Evolutionary conservation across 64 coral and sea anemone species (phyloP), one percentile per base, ranked within the genome.

Genomic region (Montipora capricornis): DNA sequence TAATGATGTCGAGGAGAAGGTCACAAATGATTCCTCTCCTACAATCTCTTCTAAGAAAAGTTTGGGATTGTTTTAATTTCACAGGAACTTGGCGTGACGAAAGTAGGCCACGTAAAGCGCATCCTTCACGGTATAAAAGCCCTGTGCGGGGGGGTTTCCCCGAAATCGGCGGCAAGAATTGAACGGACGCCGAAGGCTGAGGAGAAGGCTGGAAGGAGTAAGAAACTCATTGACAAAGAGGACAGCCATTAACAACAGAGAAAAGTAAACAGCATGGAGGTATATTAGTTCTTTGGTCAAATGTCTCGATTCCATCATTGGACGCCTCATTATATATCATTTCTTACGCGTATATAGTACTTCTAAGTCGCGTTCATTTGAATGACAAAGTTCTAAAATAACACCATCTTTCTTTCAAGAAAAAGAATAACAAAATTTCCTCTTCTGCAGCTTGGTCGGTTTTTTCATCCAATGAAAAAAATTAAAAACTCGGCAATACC

Each of bases 21-120:
- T 64, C 61, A 16, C 61, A 64, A 17, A 17, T 46, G 0, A 0
- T 0, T 7, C 44, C 44, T 16, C 5, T 16, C 1, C 49, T 64
- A 19, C 71, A 44, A 5, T 29, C 49, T 71, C 1, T 13, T 74
- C 73, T 71, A 2, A 87, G 73, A 37, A 37, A 37, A 37, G 19
- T 45, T 1, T 5, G 50, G 1, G 19, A 20, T 48, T 90, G 15
- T 4, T 19, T 74, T 90, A 19, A 14, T 50, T 90, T 86, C 14
- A 13, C 20, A 98, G 97, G 88, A 95, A 12, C 88, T 98, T n/a
- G 97, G 97, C 55, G 97, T 99, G 8, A 94, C 77, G 20, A 99
- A 99, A 88, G 83, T 93, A 0, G 97, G 92, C 2, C 97, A 99
- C 87, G 87, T 96, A 6, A 99, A 99, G 47, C 83, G 92, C 3